A percentile compares a stretch with the other conserved stretches of the same genome.
These are phyloP conservation scores for Dascillus cervinus DNA, from an alignment of 2,888 invertebrate genomes.

Conservation along the genomic window DNA sequence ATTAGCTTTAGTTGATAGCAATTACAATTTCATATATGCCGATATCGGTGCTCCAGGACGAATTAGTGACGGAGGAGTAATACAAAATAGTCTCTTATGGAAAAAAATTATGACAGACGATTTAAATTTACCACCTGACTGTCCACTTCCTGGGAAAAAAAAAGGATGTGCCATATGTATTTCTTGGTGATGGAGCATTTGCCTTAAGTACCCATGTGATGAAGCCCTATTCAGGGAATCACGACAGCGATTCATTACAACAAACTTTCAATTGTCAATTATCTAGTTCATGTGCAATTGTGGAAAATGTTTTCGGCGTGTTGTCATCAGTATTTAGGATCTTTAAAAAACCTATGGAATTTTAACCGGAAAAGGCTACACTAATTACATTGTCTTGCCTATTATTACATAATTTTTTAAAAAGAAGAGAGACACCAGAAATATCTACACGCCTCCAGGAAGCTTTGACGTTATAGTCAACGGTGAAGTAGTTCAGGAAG, in stretches of 20 bases:
- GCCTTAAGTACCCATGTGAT: slow-evolving; percentile 10
- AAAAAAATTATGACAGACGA: slow-evolving; percentile 1
- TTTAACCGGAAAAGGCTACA: slow-evolving; percentile 23
- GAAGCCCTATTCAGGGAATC: slow-evolving; percentile 19
- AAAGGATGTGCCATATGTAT: slow-evolving; percentile 14
- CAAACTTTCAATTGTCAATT: slow-evolving; percentile 17
- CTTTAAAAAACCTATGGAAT: slow-evolving; percentile 23
- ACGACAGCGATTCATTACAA: slow-evolving; percentile 9
- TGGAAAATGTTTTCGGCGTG: slow-evolving; percentile 21
- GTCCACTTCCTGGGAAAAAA: slow-evolving; percentile 10
- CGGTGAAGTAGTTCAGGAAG: not conserved
- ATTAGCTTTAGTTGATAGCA: not conserved
- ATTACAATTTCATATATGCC: not conserved
- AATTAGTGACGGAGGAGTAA: slow-evolving; percentile 6
- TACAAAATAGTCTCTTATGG: not conserved
- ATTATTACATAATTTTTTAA: slow-evolving; percentile 25
- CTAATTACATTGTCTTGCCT: slow-evolving; percentile 28
- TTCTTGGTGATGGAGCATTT: slow-evolving; percentile 16
- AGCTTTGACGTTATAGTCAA: not conserved
- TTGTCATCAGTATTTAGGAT: slow-evolving; percentile 24
- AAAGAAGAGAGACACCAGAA: slow-evolving; percentile 19
- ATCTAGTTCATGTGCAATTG: slow-evolving; percentile 14
- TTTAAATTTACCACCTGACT: slow-evolving; percentile 4
- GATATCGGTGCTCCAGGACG: not conserved
- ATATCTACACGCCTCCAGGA: slow-evolving; percentile 13